phyloP scores from a whole-genome alignment of 2,888 invertebrate species.

The Lysandra coridon region DNA sequence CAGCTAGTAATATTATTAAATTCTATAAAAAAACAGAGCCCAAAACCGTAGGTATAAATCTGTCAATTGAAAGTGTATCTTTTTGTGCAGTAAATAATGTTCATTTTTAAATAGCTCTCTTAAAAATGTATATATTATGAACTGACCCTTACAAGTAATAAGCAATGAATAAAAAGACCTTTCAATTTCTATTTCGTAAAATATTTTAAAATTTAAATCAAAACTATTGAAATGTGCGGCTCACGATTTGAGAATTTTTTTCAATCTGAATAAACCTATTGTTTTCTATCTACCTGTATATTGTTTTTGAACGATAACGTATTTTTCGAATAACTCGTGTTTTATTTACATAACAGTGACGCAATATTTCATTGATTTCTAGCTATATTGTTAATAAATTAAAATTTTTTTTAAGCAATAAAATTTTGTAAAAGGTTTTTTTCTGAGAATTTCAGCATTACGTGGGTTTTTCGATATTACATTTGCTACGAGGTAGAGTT shows the following conservation, averaged over 20 bases:
- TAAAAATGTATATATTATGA: neutral
- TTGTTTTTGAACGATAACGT: neutral
- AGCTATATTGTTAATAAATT: too few species aligned
- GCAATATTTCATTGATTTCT: neutral
- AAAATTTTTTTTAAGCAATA: too few species aligned
- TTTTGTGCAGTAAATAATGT: too few species aligned
- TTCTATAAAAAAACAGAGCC: too few species aligned
- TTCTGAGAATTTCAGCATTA: too few species aligned
- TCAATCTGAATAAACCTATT: neutral
- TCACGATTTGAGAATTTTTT: neutral
- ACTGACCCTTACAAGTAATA: neutral
- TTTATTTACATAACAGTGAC: neutral
- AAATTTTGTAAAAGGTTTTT: too few species aligned
- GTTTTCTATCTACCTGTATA: neutral
- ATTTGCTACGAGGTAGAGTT: too few species aligned
- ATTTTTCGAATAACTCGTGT: neutral
- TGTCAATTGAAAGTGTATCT: too few species aligned
- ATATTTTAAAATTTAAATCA: neutral
- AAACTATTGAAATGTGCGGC: neutral
- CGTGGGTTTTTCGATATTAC: too few species aligned
- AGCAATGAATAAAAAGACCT: too few species aligned
- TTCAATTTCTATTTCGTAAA: neutral
- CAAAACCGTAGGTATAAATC: too few species aligned
- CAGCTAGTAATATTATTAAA: neutral
- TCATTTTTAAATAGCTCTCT: too few species aligned